phyloP scores from a whole-genome alignment of 2,888 invertebrate species.

The Schizaphis graminum region DNA sequence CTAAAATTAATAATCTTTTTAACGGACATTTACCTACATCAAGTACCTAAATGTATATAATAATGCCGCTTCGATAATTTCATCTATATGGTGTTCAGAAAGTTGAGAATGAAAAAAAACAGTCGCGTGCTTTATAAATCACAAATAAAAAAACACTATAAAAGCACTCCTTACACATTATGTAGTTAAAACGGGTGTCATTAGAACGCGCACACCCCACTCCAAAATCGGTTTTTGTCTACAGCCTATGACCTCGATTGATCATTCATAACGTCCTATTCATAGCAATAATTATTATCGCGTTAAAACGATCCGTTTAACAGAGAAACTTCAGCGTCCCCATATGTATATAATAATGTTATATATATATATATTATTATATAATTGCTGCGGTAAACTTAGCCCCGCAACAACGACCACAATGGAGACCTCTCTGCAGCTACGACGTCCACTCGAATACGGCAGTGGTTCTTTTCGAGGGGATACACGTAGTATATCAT shows the following conservation, averaged over 20 bases:
- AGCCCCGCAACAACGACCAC: constrained; percentile 38
- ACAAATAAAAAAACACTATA: constrained; percentile 25
- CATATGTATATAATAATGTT: constrained; percentile 11
- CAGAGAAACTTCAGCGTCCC: constrained; percentile 48
- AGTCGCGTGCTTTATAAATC: constrained; percentile 40
- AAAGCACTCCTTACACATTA: constrained; percentile 28
- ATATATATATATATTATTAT: not conserved
- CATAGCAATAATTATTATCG: constrained; percentile 63
- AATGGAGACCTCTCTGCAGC: constrained; percentile 49
- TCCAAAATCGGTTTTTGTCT: constrained; percentile 41
- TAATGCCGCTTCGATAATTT: not conserved
- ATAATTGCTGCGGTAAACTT: constrained; percentile 63
- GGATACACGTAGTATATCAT: not conserved
- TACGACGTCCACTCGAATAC: constrained; percentile 53
- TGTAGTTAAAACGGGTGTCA: constrained; percentile 47
- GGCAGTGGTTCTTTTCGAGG: constrained; percentile 41
- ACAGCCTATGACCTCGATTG: constrained; percentile 49
- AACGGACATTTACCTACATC: not conserved
- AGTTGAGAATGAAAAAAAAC: not conserved
- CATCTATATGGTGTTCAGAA: constrained; percentile 1
- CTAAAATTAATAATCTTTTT: not conserved
- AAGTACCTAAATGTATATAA: not conserved
- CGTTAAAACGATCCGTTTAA: constrained; percentile 64
- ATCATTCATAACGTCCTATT: constrained; percentile 61
- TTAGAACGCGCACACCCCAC: constrained; percentile 37